A percentile compares a stretch with the other conserved stretches of the same genome.
phyloP scores from a whole-genome alignment of 1,140 invertebrate species.

The Calephelis nemesis region DNA sequence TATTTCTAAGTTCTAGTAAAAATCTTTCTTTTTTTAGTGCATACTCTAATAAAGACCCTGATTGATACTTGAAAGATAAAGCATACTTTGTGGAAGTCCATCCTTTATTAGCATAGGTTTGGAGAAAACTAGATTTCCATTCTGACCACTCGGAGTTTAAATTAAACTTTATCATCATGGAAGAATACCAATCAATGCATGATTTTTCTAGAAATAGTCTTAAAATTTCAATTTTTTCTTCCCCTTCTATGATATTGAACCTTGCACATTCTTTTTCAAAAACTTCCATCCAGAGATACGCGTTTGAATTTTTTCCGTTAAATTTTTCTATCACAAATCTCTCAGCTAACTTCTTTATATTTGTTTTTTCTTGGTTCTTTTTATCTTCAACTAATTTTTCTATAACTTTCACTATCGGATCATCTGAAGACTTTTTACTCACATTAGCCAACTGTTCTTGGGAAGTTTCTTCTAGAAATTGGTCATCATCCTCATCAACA shows the following conservation, averaged over 20 bases:
- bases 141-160: too few relatives aligned
- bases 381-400: conserved; percentile 27
- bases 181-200: too few relatives aligned
- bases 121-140: too few relatives aligned
- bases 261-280: conserved; percentile 50
- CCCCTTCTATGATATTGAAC: not conserved
- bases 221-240: too few relatives aligned
- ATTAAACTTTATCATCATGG: too few relatives aligned
- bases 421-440: conserved; percentile 14
- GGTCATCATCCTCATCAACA: conserved; percentile 21
- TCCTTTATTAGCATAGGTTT: too few relatives aligned
- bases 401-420: conserved; percentile 27
- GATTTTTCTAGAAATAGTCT: too few relatives aligned
- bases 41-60: too few relatives aligned
- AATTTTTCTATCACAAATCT: conserved; percentile 38
- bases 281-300: conserved; percentile 39
- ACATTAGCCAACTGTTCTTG: conserved; percentile 20
- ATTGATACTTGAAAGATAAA: too few relatives aligned
- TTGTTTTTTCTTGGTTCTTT: conserved; percentile 24
- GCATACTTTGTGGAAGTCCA: too few relatives aligned
- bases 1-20: too few relatives aligned
- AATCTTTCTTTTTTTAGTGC: too few relatives aligned
- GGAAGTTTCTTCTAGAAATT: conserved; percentile 29
- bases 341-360: conserved; percentile 28
- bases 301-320: conserved; percentile 29